These are phyloP conservation scores for Glareola pratincola DNA, from an alignment of 2,113 vertebrate species.

Conservation along the genomic window DNA sequence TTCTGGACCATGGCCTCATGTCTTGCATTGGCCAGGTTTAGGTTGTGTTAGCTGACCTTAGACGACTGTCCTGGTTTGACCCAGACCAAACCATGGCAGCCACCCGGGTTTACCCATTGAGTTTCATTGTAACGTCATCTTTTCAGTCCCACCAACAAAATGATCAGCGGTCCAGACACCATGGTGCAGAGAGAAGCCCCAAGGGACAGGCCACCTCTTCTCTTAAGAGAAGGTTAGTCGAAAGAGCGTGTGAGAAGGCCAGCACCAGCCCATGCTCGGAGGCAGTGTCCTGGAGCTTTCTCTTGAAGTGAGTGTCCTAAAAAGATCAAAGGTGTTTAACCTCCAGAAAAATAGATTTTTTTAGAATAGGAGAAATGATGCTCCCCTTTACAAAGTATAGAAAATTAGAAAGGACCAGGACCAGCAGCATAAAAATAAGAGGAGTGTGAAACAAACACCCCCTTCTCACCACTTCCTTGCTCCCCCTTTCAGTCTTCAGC, in stretches of 20 bases:
- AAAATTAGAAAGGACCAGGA: background rate
- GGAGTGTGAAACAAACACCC: background rate
- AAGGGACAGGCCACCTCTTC: background rate
- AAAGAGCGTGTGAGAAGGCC: background rate
- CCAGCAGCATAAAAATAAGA: background rate
- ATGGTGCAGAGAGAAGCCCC: background rate
- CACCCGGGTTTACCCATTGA: background rate
- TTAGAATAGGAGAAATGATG: background rate
- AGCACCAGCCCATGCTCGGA: accelerated
- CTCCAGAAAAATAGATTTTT: background rate
- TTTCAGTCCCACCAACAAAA: background rate
- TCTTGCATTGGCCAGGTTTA: background rate
- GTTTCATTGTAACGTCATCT: background rate
- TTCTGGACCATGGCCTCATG: background rate
- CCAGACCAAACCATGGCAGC: background rate
- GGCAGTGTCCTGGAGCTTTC: background rate
- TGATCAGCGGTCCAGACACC: background rate
- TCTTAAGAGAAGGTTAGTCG: background rate
- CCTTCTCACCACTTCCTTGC: background rate
- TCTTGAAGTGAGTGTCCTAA: background rate
- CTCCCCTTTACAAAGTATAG: background rate
- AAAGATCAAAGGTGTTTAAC: background rate
- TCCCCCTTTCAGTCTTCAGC: background rate
- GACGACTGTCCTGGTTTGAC: background rate
- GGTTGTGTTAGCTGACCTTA: background rate